These are phyloP conservation scores for Clanis bilineata DNA, from an alignment of 2,888 invertebrate genomes.

Conservation along the genomic window DNA sequence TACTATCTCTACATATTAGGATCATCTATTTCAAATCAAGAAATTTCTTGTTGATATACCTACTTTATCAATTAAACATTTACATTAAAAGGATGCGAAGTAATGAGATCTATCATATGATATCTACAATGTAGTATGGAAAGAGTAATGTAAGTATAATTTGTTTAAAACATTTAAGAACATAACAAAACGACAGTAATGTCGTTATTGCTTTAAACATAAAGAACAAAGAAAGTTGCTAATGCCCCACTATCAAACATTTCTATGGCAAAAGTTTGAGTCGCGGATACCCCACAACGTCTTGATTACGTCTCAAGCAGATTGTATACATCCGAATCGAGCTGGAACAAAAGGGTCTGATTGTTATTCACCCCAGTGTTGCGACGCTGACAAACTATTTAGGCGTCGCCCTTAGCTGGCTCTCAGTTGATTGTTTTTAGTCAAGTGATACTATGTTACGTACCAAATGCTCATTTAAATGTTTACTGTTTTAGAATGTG, in stretches of 20 bases:
- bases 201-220: conserved; percentile 2
- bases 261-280: conserved; percentile 15
- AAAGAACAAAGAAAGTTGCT: conserved; percentile 31
- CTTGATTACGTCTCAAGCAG: conserved; percentile 69
- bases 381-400: conserved; percentile 67
- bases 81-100: too few species aligned
- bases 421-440: conserved; percentile 54
- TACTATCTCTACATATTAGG: too few species aligned
- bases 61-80: too few species aligned
- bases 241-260: conserved; percentile 3
- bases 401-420: conserved; percentile 53
- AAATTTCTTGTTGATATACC: too few species aligned
- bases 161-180: neutral
- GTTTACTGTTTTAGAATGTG: neutral
- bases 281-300: conserved; percentile 51
- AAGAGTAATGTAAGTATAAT: too few species aligned
- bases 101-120: too few species aligned
- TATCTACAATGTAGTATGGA: too few species aligned
- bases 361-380: conserved; percentile 76
- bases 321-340: conserved; percentile 70
- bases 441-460: conserved; percentile 37
- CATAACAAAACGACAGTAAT: neutral
- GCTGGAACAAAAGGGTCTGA: conserved; percentile 72
- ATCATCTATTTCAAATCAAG: too few species aligned
- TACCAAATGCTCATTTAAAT: conserved; percentile 9